Evolutionary conservation across 2,797 vertebrate genomes (phyloP), one percentile per base, ranked within the genome.

Genomic region (Alexandromys oeconomus): DNA sequence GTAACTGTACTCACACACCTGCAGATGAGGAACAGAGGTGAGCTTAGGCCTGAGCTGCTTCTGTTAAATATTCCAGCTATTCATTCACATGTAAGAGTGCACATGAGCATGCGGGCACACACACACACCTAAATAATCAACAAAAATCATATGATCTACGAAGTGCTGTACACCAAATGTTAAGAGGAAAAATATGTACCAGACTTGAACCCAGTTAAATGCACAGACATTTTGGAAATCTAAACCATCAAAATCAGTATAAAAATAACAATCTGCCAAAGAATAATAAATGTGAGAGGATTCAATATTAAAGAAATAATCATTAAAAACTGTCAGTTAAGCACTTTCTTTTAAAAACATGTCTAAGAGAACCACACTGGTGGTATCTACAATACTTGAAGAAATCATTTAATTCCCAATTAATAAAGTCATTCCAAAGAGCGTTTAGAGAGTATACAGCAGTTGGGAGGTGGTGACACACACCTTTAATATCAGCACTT

Each of bases 91-190:
- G 9, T 31, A 19, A 27, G 13, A 27, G 13, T 19, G 15, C 6
- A 21, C n/a, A 14, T 12, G 29, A 2, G 0, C 1, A 0, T 12
- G 29, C 5, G 29, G 31, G 6, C 14, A n/a, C 71, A 13, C n/a
- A 6, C 65, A 27, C 23, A 27, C 40, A 3, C 13, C 73, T 43
- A 46, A 43, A 76, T 76, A 43, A 76, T 46, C 74, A 76, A 46
- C 6, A 46, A 46, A 46, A 76, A 46, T 9, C 1, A 10, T 31
- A 51, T 5, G 15, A 48, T 31, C 43, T 34, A 31, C 1, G 7
- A 77, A 48, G 23, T 37, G 34, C 12, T 31, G 87, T 82, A 51
- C n/a, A 40, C 21, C 37, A 59, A 63, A 73, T 65, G 51, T 69
- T 89, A 86, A 77, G 25, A 37, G 5, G 37, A 4, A 77, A 81